Conservation (phyloP, 2,797 vertebrate species). For the Huso huso region DNA sequence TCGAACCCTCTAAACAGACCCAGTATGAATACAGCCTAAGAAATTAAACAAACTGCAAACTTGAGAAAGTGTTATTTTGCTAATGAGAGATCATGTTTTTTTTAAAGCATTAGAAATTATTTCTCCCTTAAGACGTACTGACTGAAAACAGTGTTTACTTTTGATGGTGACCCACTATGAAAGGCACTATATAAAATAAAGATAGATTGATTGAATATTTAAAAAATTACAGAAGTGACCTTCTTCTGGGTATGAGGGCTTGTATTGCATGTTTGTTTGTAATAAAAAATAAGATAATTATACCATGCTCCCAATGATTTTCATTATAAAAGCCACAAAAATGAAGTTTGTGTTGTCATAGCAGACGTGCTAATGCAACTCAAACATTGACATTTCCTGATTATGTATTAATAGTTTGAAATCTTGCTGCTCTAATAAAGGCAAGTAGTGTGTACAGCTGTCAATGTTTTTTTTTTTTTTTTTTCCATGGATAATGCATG, state of each 20-base stretch:
- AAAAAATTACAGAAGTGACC: no score
- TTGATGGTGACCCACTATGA: no score
- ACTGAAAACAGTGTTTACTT: no score
- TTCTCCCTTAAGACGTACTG: no score
- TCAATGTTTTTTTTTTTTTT: constrained; percentile 41
- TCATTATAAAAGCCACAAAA: constrained; percentile 6
- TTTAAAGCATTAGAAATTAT: no score
- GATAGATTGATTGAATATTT: no score
- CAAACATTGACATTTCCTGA: constrained; percentile 6
- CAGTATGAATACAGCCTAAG: no score
- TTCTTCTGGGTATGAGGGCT: not conserved
- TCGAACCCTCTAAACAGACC: no score
- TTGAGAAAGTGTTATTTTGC: no score
- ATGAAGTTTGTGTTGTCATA: not conserved
- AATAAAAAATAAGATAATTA: constrained; percentile 13
- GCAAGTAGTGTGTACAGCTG: constrained; percentile 49
- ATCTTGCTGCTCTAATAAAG: constrained; percentile 46
- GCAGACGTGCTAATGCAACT: not conserved
- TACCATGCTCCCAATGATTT: not conserved
- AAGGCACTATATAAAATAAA: no score
- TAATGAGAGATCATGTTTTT: no score
- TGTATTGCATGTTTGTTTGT: constrained; percentile 6
- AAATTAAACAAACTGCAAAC: no score
- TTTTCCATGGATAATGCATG: constrained; percentile 51
- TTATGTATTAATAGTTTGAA: constrained; percentile 33